phyloP scores from a whole-genome alignment of 2,113 vertebrate species.

The Dicaeum eximium region DNA sequence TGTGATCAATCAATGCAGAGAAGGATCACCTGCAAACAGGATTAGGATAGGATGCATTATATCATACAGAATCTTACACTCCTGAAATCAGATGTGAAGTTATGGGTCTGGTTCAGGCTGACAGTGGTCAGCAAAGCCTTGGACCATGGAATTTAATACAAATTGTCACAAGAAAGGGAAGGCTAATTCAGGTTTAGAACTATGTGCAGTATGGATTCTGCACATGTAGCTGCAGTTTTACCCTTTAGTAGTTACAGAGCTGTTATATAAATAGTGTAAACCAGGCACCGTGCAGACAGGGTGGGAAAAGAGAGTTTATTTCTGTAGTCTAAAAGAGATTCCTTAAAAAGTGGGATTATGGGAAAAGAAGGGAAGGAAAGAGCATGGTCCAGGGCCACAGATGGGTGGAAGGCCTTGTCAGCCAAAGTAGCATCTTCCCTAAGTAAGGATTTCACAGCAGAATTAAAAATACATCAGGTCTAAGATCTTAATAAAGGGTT shows the following conservation, averaged over 20 bases:
- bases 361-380: not conserved
- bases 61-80: not conserved
- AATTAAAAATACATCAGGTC: not conserved
- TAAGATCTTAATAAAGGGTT: not conserved
- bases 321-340: not conserved
- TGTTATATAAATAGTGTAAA: not conserved
- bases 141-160: not conserved
- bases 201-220: not conserved
- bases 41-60: not conserved
- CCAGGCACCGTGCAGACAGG: not conserved
- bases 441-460: not conserved
- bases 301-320: not conserved
- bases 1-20: not conserved
- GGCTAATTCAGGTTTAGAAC: not conserved
- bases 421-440: not conserved
- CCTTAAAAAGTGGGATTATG: not conserved
- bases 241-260: not conserved
- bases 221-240: not conserved
- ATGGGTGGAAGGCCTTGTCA: not conserved
- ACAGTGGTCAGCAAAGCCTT: not conserved
- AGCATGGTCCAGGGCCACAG: rapidly evolving
- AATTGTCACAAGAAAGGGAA: not conserved
- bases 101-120: not conserved
- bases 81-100: not conserved
- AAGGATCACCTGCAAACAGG: not conserved